Evolutionary conservation across 1,140 invertebrate species (phyloP).

Genomic region (Chrysomallon squamiferum): DNA sequence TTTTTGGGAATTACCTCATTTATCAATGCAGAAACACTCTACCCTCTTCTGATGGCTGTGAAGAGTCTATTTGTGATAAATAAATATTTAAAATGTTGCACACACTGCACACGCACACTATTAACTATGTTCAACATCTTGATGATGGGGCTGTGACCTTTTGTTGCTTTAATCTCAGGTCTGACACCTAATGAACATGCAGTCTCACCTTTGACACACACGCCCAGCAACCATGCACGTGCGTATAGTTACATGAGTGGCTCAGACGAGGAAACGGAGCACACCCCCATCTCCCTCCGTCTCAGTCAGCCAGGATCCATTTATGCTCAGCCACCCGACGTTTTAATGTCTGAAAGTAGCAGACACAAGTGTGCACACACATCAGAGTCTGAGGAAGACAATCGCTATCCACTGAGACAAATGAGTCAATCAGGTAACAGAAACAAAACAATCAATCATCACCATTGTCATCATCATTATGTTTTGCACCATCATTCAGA

Average conservation of each 20-base stretch:
- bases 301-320: constrained; percentile 15
- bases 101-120: too few species aligned
- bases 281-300: constrained; percentile 5
- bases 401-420: constrained; percentile 19
- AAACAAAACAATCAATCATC: not conserved
- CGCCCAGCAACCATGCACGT: constrained; percentile 10
- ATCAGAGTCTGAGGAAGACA: constrained; percentile 32
- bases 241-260: constrained; percentile 49
- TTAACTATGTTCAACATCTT: too few species aligned
- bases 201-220: constrained; percentile 28
- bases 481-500: too few species aligned
- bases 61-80: too few species aligned
- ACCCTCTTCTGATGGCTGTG: too few species aligned
- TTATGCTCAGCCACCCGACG: constrained; percentile 29
- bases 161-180: constrained; percentile 20
- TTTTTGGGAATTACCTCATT: too few species aligned
- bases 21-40: too few species aligned
- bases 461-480: constrained; percentile 9
- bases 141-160: too few species aligned
- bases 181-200: constrained; percentile 45
- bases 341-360: constrained; percentile 18
- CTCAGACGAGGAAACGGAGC: constrained; percentile 53
- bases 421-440: constrained; percentile 28
- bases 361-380: constrained; percentile 4
- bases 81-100: too few species aligned